Percentiles rank a stretch among this genome's conserved stretches.
These are phyloP conservation scores for Propithecus perrieri DNA, from an alignment of 2,797 vertebrate species.

Conservation along the genomic window DNA sequence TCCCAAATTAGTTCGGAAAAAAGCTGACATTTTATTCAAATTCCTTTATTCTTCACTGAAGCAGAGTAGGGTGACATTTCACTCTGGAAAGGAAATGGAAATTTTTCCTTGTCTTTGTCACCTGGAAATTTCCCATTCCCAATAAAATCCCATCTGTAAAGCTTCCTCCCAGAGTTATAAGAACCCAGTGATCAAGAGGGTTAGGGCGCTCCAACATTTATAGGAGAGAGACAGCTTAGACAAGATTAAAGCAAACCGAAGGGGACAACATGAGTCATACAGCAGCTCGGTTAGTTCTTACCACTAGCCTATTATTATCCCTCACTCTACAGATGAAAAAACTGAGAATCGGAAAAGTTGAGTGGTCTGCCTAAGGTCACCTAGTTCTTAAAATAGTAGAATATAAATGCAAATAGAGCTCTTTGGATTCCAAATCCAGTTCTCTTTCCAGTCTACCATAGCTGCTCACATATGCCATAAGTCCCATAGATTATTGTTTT, in stretches of 20 bases:
- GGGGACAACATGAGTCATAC: background rate
- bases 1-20: constrained; percentile 73
- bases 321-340: background rate
- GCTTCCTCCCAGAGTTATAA: background rate
- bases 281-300: background rate
- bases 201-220: background rate
- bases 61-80: constrained; percentile 65
- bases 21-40: constrained; percentile 76
- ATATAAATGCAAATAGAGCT: background rate
- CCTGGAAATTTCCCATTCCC: constrained; percentile 36
- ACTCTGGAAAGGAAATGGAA: constrained; percentile 59
- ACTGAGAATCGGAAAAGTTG: background rate
- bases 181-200: background rate
- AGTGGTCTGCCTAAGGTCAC: background rate
- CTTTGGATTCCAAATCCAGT: background rate
- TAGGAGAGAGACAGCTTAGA: background rate
- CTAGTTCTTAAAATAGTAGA: background rate
- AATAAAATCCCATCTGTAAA: background rate
- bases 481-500: background rate
- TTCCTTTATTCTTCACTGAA: constrained; percentile 67
- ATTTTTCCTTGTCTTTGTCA: constrained; percentile 45
- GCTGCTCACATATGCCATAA: background rate
- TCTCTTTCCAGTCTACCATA: background rate
- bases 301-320: background rate
- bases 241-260: constrained; percentile 18